A percentile compares a stretch with the other conserved stretches of the same genome.
Conservation (phyloP, 2,888 invertebrate species). For the Mesorhabditis belari region DNA sequence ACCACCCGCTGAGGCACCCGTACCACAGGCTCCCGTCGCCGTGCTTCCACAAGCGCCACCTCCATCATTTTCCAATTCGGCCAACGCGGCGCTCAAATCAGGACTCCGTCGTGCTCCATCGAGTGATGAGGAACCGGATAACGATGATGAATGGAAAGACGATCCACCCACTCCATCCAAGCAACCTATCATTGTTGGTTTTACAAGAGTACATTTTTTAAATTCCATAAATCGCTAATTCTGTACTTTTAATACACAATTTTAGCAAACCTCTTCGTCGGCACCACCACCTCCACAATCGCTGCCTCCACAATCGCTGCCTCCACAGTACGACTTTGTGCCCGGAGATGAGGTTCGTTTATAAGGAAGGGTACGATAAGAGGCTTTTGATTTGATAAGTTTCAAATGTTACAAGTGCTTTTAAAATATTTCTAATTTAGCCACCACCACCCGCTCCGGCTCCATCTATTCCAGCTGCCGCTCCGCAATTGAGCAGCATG, state of each 20-base stretch:
- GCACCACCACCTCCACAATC: no score
- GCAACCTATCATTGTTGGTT: neutral
- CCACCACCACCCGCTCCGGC: neutral
- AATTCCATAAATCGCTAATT: no score
- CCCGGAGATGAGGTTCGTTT: conserved; percentile 6
- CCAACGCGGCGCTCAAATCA: neutral
- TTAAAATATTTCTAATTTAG: neutral
- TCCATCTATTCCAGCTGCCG: neutral
- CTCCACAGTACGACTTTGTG: conserved; percentile 7
- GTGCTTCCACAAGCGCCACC: conserved; percentile 7
- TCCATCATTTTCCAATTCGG: neutral
- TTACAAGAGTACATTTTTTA: neutral
- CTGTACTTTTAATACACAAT: no score
- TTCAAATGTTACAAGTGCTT: neutral
- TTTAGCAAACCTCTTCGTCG: no score
- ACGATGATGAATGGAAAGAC: conserved; percentile 22
- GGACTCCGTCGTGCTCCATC: conserved; percentile 10
- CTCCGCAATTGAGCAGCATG: neutral
- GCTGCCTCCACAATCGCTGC: neutral
- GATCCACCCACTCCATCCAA: neutral
- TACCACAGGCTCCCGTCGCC: conserved; percentile 12
- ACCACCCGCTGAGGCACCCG: conserved; percentile 3
- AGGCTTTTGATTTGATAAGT: neutral
- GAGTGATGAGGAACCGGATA: conserved; percentile 16
- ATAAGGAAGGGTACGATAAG: neutral